Evolutionary conservation across 2,113 vertebrate species (phyloP).

Genomic region (Silurus glanis): DNA sequence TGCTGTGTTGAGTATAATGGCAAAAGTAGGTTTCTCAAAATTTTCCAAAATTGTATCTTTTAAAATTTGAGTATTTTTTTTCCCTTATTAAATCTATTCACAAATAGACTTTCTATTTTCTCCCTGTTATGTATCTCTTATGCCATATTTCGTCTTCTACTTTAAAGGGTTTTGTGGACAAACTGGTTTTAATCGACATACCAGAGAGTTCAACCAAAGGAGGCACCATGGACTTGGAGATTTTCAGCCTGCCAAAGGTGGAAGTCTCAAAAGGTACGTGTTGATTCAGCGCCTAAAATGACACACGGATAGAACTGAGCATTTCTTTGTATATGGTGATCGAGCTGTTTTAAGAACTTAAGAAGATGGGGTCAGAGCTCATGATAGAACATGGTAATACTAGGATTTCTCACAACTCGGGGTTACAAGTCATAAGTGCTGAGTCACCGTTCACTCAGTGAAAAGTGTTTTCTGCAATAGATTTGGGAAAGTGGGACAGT

Average conservation of each 20-base stretch:
- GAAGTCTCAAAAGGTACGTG: conserved; percentile 85
- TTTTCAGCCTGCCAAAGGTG: conserved; percentile 87
- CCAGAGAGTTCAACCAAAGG: conserved; percentile 85
- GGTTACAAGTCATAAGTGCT: not conserved
- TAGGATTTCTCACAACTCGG: not conserved
- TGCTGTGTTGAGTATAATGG: conserved; percentile 83
- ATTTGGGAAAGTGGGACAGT: not conserved
- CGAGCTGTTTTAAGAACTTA: not conserved
- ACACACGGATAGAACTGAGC: not conserved
- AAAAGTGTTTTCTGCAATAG: not conserved
- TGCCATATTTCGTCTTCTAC: not conserved
- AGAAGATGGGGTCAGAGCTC: not conserved
- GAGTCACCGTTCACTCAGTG: not conserved
- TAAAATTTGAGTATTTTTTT: not conserved
- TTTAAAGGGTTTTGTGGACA: conserved; percentile 80
- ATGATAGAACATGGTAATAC: not conserved
- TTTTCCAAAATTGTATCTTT: not conserved
- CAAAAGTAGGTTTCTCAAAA: conserved; percentile 75
- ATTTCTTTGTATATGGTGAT: not conserved
- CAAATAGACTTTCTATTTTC: not conserved
- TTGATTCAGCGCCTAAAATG: not conserved
- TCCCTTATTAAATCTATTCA: too few relatives aligned
- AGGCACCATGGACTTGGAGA: conserved; percentile 85
- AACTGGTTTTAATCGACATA: conserved; percentile 85
- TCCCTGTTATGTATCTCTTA: not conserved